A percentile compares a stretch with the other conserved stretches of the same genome.
phyloP scores from a whole-genome alignment of 2,888 invertebrate species.

The Formica aserva region DNA sequence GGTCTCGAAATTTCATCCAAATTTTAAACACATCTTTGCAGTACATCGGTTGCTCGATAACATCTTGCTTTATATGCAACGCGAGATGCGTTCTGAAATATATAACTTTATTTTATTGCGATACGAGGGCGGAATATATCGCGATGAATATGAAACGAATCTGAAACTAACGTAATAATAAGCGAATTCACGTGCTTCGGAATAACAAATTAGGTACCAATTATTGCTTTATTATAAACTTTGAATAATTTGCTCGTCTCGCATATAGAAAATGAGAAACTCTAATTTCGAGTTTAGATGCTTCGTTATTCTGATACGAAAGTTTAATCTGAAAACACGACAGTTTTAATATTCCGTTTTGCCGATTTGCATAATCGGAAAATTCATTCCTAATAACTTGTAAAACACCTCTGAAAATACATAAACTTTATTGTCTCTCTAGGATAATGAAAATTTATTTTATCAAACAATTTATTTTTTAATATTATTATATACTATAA shows the following conservation, averaged over 20 bases:
- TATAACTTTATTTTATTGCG: constrained; percentile 40
- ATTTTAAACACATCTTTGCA: constrained; percentile 20
- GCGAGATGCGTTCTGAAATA: constrained; percentile 34
- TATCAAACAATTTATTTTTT: neutral
- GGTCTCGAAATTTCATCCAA: neutral
- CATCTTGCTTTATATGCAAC: constrained; percentile 35
- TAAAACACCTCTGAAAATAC: neutral
- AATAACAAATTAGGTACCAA: constrained; percentile 42
- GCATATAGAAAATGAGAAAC: constrained; percentile 48
- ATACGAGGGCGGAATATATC: constrained; percentile 16
- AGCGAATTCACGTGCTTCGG: constrained; percentile 15
- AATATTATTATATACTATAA: neutral
- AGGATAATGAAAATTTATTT: constrained; percentile 20
- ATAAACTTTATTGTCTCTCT: neutral
- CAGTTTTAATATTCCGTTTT: constrained; percentile 25
- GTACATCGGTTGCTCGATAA: constrained; percentile 19
- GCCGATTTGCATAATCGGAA: constrained; percentile 45
- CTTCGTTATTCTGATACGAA: constrained; percentile 41
- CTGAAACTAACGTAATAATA: constrained; percentile 43
- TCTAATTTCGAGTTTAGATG: constrained; percentile 46
- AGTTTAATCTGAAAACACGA: constrained; percentile 46
- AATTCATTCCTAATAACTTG: constrained; percentile 38
- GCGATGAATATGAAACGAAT: neutral
- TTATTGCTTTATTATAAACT: constrained; percentile 46
- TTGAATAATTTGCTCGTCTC: constrained; percentile 1